Conservation (phyloP, 1,140 invertebrate genomes). For the Drusus annulatus region DNA sequence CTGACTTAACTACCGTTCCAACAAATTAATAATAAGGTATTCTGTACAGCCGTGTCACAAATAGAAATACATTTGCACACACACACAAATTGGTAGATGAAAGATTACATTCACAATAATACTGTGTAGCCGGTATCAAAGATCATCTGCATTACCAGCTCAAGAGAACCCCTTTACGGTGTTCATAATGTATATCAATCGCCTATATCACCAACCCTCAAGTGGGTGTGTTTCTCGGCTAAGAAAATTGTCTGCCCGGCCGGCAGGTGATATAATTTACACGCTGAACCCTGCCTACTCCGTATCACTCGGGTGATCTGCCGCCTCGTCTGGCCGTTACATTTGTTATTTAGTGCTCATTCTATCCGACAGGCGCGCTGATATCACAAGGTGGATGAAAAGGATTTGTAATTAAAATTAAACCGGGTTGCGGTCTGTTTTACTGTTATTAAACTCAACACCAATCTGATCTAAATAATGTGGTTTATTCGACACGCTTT, state of each 20-base stretch:
- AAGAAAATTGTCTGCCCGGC: constrained; percentile 47
- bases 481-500: no score
- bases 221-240: constrained; percentile 45
- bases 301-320: constrained; percentile 36
- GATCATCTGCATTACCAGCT: no score
- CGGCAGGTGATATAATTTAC: constrained; percentile 48
- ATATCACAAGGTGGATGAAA: constrained; percentile 26
- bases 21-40: no score
- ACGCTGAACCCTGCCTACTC: constrained; percentile 28
- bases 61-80: no score
- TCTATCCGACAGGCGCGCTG: constrained; percentile 13
- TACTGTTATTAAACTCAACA: no score
- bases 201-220: constrained; percentile 31
- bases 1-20: no score
- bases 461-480: no score
- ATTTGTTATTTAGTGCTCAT: constrained; percentile 43
- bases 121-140: no score
- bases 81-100: no score
- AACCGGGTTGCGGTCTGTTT: not conserved
- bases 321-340: constrained; percentile 32
- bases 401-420: constrained; percentile 8
- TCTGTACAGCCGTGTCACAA: no score
- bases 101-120: no score
- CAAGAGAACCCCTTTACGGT: not conserved
- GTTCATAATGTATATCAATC: constrained; percentile 8